Conservation (phyloP, 2,113 vertebrate species). For the Mustelus asterias region DNA sequence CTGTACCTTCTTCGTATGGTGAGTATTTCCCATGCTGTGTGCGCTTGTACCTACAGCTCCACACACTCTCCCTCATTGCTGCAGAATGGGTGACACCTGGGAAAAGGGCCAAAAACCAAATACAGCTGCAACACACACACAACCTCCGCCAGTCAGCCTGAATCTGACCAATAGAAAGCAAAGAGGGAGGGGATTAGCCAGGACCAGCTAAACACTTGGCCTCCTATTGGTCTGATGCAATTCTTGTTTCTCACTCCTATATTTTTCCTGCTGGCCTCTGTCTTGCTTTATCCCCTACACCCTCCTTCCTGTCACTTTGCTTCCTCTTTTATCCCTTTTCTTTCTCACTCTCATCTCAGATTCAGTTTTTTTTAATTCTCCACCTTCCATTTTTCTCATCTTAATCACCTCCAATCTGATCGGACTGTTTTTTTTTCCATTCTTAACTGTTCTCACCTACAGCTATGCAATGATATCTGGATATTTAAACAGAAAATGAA, state of each 20-base stretch:
- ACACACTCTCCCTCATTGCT: conserved; percentile 28
- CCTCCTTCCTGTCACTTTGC: too few species aligned
- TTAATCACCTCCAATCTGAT: not conserved
- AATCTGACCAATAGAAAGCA: not conserved
- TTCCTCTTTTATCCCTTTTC: not conserved
- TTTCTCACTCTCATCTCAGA: not conserved
- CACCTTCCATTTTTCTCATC: not conserved
- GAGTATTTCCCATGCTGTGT: conserved; percentile 13
- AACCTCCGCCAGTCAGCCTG: not conserved
- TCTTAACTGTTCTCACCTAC: not conserved
- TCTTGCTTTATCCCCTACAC: not conserved
- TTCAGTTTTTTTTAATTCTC: not conserved
- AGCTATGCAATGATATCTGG: not conserved
- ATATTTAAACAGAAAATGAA: not conserved
- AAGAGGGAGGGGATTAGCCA: not conserved
- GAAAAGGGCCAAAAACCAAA: not conserved
- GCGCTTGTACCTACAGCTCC: not conserved
- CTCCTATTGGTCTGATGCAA: not conserved
- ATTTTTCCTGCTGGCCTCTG: not conserved
- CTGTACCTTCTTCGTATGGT: not conserved
- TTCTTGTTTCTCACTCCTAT: not conserved
- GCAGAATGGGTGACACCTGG: conserved; percentile 26
- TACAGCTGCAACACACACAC: not conserved
- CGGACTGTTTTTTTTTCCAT: not conserved
- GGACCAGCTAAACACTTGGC: not conserved